Base-by-base conservation (phyloP, 2,888 invertebrate species). In the Tethea ocularis region DNA sequence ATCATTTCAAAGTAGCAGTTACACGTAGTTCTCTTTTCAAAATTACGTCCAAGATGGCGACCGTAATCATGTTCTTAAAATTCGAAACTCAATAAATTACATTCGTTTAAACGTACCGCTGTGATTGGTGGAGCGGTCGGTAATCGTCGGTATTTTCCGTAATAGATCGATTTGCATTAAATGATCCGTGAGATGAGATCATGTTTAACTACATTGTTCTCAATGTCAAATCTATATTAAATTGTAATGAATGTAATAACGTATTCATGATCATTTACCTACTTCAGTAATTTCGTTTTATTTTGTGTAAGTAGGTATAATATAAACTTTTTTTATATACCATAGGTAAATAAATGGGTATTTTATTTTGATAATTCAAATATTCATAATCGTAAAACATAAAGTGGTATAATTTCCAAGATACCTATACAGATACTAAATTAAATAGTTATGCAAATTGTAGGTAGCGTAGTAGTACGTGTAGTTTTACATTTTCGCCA, bases 101-200 rank as follows among this genome's bases (percentile, higher is more conserved):
- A 71, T 80, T 79, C 78, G 80, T 84, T 83, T 85, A 86, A 84
- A 86, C 72, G 83, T 75, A 68, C 76, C 72, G 67, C 75, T 79
- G 64, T 77, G 83, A 89, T 90, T 88, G 89, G 88, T 68, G 72
- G 81, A 68, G 62, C 73, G 75, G 63, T 73, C 67, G 67, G 85
- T 89, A 89, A 90, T 88, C 75, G 76, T 78, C 77, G 73, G 70
- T 75, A 80, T 82, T 85, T 80, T 79, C 80, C 75, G 83, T 89
- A 88, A 88, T 88, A 86, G 86, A 88, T 87, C 89, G 89, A 91
- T 91, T 91, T 89, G 89, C 84, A 87, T 91, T 91, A 89, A 91
- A 91, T 89, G 87, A 77, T 76, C 86, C 89, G 79, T 90, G 87
- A 83, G 88, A 90, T 90, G 89, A 88, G 88, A 84, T 84, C 82